Evolutionary conservation across 2,888 invertebrate genomes (phyloP), one percentile per base, ranked within the genome.

Genomic region (Calliopum simillimum): DNA sequence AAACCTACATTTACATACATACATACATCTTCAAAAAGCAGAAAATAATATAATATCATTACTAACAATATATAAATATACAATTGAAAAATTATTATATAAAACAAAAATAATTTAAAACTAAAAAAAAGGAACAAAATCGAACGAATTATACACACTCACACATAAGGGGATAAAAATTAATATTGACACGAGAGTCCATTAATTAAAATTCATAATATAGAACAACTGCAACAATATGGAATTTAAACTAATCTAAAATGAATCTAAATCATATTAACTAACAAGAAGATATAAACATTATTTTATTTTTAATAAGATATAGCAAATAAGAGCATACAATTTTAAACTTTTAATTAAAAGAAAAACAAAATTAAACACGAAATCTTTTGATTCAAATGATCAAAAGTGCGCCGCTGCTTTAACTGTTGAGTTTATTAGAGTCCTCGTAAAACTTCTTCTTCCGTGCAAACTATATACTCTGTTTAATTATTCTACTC

Each of bases 81-180:
- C 21, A 49, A 49, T 23, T 62, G 63, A 33, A 63, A 23, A 63
- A 53, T 73, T 72, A 73, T 74, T 70, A 72, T 71, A 72, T 55
- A 73, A 73, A 72, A 73, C 68, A 73, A 72, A 72, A 71, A 71
- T 68, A 71, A 73, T 75, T 46, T 72, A 63, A 55, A 74, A 68
- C 67, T 68, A 70, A 72, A 73, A 71, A 75, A 61, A 68, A 75
- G 69, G 67, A 70, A 72, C 67, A 71, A 67, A 77, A 75, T 63
- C 77, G 70, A 74, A 74, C 70, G 70, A 73, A 71, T 58, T 67
- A 70, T 58, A 71, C 64, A 74, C 55, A 70, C 64, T 69, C 69
- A 66, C 59, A 56, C 41, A 56, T 56, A 25, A 61, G 33, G 19
- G 21, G 14, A 44, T 62, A n/a, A 47, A 23, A 21, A n/a, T 6